phyloP scores from a whole-genome alignment of 2,888 invertebrate genomes.

The Drosophila antonietae region DNA sequence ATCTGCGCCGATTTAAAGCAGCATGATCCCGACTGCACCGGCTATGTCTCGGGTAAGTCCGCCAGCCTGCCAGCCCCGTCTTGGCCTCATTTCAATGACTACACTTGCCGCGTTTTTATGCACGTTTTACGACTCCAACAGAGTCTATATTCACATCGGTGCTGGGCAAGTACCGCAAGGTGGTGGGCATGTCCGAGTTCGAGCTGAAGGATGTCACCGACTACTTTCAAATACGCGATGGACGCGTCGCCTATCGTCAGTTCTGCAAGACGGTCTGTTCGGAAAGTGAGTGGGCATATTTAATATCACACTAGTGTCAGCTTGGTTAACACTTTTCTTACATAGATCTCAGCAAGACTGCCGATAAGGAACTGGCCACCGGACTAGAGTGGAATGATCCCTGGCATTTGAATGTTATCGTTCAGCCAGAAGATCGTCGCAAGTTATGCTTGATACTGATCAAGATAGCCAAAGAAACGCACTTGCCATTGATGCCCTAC shows the following conservation, averaged over 20 bases:
- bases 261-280: constrained; percentile 89
- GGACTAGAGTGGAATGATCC: constrained; percentile 90
- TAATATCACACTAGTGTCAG: not conserved
- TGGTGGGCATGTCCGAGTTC: constrained; percentile 89
- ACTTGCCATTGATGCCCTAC: constrained; percentile 89
- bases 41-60: constrained; percentile 88
- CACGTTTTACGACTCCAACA: constrained; percentile 72
- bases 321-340: constrained; percentile 25
- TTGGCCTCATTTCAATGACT: constrained; percentile 25
- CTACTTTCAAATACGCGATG: constrained; percentile 92
- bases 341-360: constrained; percentile 61
- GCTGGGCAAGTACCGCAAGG: constrained; percentile 88
- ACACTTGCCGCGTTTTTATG: constrained; percentile 31
- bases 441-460: constrained; percentile 89
- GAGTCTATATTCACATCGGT: constrained; percentile 91
- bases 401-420: constrained; percentile 88
- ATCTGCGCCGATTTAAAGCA: constrained; percentile 89
- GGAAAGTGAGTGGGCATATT: constrained; percentile 68
- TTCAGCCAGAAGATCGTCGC: constrained; percentile 88
- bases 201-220: constrained; percentile 91
- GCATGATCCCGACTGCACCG: constrained; percentile 89
- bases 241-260: constrained; percentile 90
- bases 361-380: constrained; percentile 84
- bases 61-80: constrained; percentile 8
- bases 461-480: constrained; percentile 88